Evolutionary conservation across 2,888 invertebrate species (phyloP).

Genomic region (Cyaniris semiargus): DNA sequence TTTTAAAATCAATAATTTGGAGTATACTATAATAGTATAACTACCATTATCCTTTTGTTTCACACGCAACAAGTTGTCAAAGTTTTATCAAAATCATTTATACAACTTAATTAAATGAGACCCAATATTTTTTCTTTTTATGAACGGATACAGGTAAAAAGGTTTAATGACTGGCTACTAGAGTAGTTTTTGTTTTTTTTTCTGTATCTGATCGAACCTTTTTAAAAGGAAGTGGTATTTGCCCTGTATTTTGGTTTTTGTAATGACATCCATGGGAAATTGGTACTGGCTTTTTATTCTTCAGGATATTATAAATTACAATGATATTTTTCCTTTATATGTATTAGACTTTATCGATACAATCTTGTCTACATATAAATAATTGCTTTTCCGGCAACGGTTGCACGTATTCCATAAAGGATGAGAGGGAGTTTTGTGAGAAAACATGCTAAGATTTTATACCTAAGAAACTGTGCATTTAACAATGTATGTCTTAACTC

Average conservation of each 20-base stretch:
- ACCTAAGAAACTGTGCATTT: too few species aligned
- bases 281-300: neutral
- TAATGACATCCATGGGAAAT: neutral
- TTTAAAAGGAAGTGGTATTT: neutral
- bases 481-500: too few species aligned
- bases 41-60: neutral
- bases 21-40: neutral
- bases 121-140: slow-evolving; percentile 7
- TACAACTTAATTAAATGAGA: slow-evolving; percentile 4
- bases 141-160: slow-evolving; percentile 13
- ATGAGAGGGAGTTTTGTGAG: too few species aligned
- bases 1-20: neutral
- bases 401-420: too few species aligned
- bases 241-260: neutral
- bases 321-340: neutral
- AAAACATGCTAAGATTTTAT: too few species aligned
- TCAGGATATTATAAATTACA: neutral
- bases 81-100: slow-evolving; percentile 8
- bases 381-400: too few species aligned
- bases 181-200: slow-evolving; percentile 1
- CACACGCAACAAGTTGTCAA: neutral
- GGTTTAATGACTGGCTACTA: slow-evolving; percentile 19
- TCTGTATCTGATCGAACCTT: slow-evolving; percentile 12
- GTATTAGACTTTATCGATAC: too few species aligned
- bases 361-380: too few species aligned